phyloP scores from a whole-genome alignment of 1,140 invertebrate genomes.

The Aricia agestis region DNA sequence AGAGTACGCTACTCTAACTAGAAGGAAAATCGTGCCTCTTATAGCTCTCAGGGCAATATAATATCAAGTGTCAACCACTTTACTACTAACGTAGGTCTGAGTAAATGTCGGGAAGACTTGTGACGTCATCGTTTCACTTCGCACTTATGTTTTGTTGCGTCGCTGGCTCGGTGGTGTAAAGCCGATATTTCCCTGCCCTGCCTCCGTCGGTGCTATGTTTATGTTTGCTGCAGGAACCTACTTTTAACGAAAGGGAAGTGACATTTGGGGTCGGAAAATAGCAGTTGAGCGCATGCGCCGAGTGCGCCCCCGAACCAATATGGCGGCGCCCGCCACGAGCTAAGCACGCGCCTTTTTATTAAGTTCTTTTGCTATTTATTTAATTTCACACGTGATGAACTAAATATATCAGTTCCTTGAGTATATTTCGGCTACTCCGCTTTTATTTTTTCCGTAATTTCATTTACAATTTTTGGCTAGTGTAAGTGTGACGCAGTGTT shows the following conservation, averaged over 20 bases:
- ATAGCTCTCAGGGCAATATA: too few relatives aligned
- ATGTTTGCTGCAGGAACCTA: slow-evolving; percentile 3
- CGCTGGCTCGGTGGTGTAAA: background rate
- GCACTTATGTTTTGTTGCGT: background rate
- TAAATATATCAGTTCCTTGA: slow-evolving; percentile 2
- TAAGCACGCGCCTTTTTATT: slow-evolving; percentile 60
- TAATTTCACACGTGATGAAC: background rate
- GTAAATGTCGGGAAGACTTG: too few relatives aligned
- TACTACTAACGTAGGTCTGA: too few relatives aligned
- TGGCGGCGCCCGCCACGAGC: slow-evolving; percentile 62
- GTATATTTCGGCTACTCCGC: slow-evolving; percentile 25
- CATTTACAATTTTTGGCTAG: background rate
- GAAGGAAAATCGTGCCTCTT: too few relatives aligned
- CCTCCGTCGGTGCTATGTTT: slow-evolving; percentile 1
- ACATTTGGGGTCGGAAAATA: slow-evolving; percentile 22
- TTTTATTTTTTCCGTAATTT: slow-evolving; percentile 17
- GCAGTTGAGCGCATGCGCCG: slow-evolving; percentile 58
- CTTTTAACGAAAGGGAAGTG: slow-evolving; percentile 10
- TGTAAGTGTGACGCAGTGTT: slow-evolving; percentile 45
- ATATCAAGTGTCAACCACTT: too few relatives aligned
- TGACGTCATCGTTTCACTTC: background rate
- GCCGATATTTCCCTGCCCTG: background rate
- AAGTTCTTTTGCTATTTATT: slow-evolving; percentile 36
- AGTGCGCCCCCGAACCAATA: slow-evolving; percentile 56
- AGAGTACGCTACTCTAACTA: too few relatives aligned